Conservation (phyloP, 2,797 vertebrate genomes). For the Enteromius afrohamiltoni region DNA sequence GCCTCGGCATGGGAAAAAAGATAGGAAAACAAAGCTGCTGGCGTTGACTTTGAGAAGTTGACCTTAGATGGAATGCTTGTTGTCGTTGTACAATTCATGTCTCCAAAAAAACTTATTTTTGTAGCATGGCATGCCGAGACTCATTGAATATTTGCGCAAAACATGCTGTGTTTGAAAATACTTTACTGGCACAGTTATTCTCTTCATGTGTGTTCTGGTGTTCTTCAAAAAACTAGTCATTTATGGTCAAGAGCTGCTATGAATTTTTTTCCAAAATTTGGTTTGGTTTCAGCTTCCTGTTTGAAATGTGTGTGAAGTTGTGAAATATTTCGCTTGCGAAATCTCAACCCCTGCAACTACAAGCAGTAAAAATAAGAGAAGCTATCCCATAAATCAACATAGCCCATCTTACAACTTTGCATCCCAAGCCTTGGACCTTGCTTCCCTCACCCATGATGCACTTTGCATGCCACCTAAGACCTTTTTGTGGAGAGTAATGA, state of each 20-base stretch:
- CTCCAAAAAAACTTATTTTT: constrained; percentile 64
- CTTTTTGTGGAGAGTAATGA: constrained; percentile 28
- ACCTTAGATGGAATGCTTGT: constrained; percentile 69
- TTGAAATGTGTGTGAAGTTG: neutral
- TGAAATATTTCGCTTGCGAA: neutral
- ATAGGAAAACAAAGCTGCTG: constrained; percentile 53
- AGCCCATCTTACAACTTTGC: constrained; percentile 18
- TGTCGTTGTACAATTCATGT: constrained; percentile 67
- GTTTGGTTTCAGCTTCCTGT: neutral
- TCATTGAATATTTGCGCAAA: constrained; percentile 72
- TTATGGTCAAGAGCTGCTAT: constrained; percentile 68
- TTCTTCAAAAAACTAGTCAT: constrained; percentile 62
- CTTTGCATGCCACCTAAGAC: constrained; percentile 13
- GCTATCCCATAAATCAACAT: constrained; percentile 27
- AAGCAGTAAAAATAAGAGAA: constrained; percentile 11
- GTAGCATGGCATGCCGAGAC: constrained; percentile 68
- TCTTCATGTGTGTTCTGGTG: constrained; percentile 63
- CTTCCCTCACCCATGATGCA: constrained; percentile 25
- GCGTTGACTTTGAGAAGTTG: constrained; percentile 57
- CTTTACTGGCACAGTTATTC: constrained; percentile 59
- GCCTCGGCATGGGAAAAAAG: constrained; percentile 26
- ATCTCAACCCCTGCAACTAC: constrained; percentile 37
- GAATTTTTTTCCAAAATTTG: constrained; percentile 40
- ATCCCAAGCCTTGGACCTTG: constrained; percentile 27
- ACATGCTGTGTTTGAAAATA: constrained; percentile 72